A percentile compares a stretch with the other conserved stretches of the same genome.
These are phyloP conservation scores for Dysmachus trigonus DNA, from an alignment of 2,888 invertebrate species.

Conservation along the genomic window DNA sequence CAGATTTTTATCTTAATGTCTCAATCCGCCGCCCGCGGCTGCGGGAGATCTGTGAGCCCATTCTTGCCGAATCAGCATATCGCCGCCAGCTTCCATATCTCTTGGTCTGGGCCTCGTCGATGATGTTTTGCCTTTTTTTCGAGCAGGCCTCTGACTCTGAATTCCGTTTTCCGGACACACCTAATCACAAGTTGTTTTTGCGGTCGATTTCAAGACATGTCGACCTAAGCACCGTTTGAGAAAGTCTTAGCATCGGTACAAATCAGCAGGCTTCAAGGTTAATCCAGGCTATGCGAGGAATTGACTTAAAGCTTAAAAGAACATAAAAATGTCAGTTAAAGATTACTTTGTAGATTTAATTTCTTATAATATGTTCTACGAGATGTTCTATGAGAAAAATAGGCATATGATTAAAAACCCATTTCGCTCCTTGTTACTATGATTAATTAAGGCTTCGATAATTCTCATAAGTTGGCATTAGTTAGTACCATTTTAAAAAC, in stretches of 20 bases:
- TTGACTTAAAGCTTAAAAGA: neutral
- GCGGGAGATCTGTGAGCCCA: conserved; percentile 21
- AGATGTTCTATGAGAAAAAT: too few relatives aligned
- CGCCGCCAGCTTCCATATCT: conserved; percentile 12
- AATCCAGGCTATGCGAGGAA: neutral
- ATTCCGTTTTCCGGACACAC: neutral
- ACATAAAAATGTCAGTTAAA: neutral
- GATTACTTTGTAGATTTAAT: too few relatives aligned
- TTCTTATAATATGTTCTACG: too few relatives aligned
- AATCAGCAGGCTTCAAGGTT: neutral
- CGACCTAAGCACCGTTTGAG: neutral
- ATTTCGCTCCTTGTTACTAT: too few relatives aligned
- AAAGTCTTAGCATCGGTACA: neutral
- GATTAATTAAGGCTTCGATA: too few relatives aligned
- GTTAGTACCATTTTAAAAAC: too few relatives aligned
- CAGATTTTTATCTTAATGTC: conserved; percentile 28
- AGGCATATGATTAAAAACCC: too few relatives aligned
- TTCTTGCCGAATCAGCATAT: neutral
- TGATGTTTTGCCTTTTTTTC: neutral
- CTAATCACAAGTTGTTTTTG: neutral
- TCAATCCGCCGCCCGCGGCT: conserved; percentile 1
- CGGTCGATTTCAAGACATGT: neutral
- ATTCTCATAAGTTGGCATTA: too few relatives aligned
- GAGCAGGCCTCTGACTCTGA: neutral
- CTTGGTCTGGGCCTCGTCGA: neutral